These are phyloP conservation scores for Chiroxiphia lanceolata DNA, from an alignment of 2,797 vertebrate species.

Conservation along the genomic window DNA sequence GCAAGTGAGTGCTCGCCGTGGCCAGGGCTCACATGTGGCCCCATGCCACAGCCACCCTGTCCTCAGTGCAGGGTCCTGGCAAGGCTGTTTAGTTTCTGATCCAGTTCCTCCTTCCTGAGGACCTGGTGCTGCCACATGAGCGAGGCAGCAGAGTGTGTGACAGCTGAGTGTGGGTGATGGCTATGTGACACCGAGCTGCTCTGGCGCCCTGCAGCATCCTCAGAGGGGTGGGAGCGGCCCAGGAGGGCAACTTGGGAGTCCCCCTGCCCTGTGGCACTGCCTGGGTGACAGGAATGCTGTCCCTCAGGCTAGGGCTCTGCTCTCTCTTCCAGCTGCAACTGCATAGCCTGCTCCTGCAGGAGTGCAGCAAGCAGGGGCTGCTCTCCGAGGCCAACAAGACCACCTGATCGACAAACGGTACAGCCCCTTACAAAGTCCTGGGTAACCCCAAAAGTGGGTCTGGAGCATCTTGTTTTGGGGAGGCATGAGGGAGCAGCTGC, in stretches of 20 bases:
- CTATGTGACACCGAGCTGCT: neutral
- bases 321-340: slow-evolving; percentile 86
- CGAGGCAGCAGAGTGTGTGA: neutral
- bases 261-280: neutral
- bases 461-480: neutral
- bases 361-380: slow-evolving; percentile 93
- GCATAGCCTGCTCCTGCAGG: slow-evolving; percentile 90
- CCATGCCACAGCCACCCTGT: fast-evolving
- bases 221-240: neutral
- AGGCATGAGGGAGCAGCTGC: neutral
- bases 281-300: neutral
- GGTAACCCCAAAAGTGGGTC: neutral
- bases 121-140: neutral
- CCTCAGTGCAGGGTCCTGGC: neutral
- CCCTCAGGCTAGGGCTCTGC: neutral
- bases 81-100: neutral
- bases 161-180: neutral
- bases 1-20: slow-evolving; percentile 81
- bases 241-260: neutral
- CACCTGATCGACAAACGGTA: slow-evolving; percentile 90
- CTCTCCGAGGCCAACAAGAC: slow-evolving; percentile 86
- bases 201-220: neutral
- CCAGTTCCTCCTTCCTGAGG: neutral
- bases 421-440: neutral
- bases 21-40: neutral